These are phyloP conservation scores for Bos taurus DNA, from an alignment of 2,113 vertebrate species.

Conservation along the genomic window ARS-UCD2.0 NC_037351.1:13027501-13028000, in stretches of 20 bases:
- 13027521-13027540: not conserved
- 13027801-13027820: not conserved
- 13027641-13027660: not conserved
- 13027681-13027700: not conserved
- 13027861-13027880: not conserved
- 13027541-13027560: not conserved
- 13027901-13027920: not conserved
- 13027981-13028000: not conserved
- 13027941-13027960: not conserved
- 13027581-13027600: not conserved
- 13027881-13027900: not conserved
- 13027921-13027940: not conserved
- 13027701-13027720: constrained; percentile 23
- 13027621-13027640: not conserved
- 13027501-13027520: not conserved
- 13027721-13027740: not conserved
- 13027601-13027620: not conserved
- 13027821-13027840: not conserved
- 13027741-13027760: not conserved
- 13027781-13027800: not conserved
- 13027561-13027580: not conserved
- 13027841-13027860: not conserved
- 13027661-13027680: not conserved
- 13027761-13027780: not conserved
- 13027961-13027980: not conserved